phyloP scores from a whole-genome alignment of 2,113 vertebrate genomes.

The Peromyscus leucopus region DNA sequence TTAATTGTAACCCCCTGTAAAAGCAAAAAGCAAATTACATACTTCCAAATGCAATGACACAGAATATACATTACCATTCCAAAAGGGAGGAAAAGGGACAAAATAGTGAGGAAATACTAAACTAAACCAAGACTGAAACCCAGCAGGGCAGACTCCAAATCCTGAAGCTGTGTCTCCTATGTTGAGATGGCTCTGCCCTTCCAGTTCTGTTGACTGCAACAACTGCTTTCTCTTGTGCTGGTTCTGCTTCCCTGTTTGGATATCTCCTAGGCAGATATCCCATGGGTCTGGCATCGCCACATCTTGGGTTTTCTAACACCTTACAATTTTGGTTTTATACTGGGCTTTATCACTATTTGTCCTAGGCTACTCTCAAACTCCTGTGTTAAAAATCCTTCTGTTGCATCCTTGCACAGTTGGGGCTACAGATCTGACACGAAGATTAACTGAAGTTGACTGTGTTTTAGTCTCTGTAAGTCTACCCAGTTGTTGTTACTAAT shows the following conservation, averaged over 20 bases:
- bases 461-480: not conserved
- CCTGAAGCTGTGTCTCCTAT: not conserved
- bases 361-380: not conserved
- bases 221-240: not conserved
- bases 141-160: not conserved
- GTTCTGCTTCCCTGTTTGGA: not conserved
- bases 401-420: not conserved
- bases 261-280: not conserved
- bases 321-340: not conserved
- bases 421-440: not conserved
- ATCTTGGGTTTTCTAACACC: not conserved
- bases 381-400: not conserved
- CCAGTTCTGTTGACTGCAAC: not conserved
- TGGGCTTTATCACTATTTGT: not conserved
- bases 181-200: not conserved
- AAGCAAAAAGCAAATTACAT: not conserved
- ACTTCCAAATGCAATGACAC: not conserved
- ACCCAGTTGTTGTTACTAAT: not conserved
- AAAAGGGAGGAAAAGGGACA: not conserved
- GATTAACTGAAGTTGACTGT: not conserved
- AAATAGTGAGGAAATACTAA: not conserved
- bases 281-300: not conserved
- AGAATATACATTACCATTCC: not conserved
- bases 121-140: not conserved
- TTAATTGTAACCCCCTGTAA: not conserved